Percentiles rank a stretch among this genome's conserved stretches.
These are phyloP conservation scores for Sinhomidia bicolor DNA, from an alignment of 2,888 invertebrate species.

Conservation along the genomic window DNA sequence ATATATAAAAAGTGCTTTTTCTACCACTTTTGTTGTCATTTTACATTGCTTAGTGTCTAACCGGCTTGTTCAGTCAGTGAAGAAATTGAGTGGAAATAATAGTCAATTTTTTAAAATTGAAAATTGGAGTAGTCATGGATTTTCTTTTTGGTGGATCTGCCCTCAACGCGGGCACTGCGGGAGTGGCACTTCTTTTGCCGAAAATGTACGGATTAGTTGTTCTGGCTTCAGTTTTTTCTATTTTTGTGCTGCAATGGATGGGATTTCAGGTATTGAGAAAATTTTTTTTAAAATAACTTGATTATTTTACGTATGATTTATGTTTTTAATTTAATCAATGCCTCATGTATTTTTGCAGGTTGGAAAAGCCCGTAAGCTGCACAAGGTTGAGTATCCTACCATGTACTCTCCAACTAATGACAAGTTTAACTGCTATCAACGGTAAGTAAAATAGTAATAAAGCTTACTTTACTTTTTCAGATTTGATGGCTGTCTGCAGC, in stretches of 20 bases:
- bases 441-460: conserved; percentile 44
- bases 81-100: background rate
- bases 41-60: background rate
- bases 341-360: conserved; percentile 52
- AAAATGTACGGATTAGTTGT: conserved; percentile 82
- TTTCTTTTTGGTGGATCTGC: conserved; percentile 64
- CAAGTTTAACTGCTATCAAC: conserved; percentile 69
- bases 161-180: conserved; percentile 26
- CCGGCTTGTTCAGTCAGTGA: background rate
- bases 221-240: conserved; percentile 81
- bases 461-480: background rate
- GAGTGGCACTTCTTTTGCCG: conserved; percentile 77
- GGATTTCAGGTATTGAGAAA: conserved; percentile 80
- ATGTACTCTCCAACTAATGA: conserved; percentile 67
- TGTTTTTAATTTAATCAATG: background rate
- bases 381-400: conserved; percentile 64
- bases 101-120: background rate
- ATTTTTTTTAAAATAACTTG: background rate
- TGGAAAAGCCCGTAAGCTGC: conserved; percentile 66
- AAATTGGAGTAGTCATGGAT: conserved; percentile 46
- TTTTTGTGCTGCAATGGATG: conserved; percentile 81
- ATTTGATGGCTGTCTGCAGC: background rate
- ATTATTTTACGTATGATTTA: background rate
- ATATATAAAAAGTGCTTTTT: too few relatives aligned
- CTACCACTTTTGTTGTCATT: background rate